Evolutionary conservation across 2,113 vertebrate genomes (phyloP), one percentile per base, ranked within the genome.

Genomic region (Halichoerus grypus): DNA sequence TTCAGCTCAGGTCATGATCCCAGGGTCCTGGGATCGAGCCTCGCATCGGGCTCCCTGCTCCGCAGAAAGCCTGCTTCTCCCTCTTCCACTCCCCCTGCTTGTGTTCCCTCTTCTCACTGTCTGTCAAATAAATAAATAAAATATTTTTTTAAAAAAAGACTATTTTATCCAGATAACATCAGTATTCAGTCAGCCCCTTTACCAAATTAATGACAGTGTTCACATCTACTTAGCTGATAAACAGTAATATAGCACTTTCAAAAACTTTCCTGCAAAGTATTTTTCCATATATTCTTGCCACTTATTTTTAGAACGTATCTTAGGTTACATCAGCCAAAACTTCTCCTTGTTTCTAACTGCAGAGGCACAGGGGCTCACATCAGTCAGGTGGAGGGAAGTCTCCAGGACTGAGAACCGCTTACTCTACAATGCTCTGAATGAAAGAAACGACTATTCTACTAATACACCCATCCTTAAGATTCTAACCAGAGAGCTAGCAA

Each of bases 251-350:
- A 87, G n/a, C 22, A 91, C 42, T 83, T 94, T 36, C 36, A 72
- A 97, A 72, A 92, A 67, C 2, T 74, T 84, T 89, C 61, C 63
- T 88, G 88, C 69, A 88, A 69, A 91, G 83, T 79, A 87, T 33
- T 93, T 87, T 69, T 87, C 14, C 63, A 77, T 51, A 28, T 88
- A 65, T 79, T 63, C 53, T 94, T 88, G 8, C 24, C 31, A 4
- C 21, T 69, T 57, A 84, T 94, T 71, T 53, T 63, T 77, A 74
- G 26, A 86, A 82, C 42, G 31, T 46, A 82, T 72, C 57, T 51
- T 67, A 91, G 13, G 55, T 94, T 88, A 51, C 33, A 93, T 65
- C 10, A 88, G 26, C 26, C 5, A 15, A 61, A 90, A 36, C 5
- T 13, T 71, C 19, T 53, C 72, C 49, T 2, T 36, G 18, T 71